These are phyloP conservation scores for Laspeyria flexula DNA, from an alignment of 2,888 invertebrate genomes.

Conservation along the genomic window DNA sequence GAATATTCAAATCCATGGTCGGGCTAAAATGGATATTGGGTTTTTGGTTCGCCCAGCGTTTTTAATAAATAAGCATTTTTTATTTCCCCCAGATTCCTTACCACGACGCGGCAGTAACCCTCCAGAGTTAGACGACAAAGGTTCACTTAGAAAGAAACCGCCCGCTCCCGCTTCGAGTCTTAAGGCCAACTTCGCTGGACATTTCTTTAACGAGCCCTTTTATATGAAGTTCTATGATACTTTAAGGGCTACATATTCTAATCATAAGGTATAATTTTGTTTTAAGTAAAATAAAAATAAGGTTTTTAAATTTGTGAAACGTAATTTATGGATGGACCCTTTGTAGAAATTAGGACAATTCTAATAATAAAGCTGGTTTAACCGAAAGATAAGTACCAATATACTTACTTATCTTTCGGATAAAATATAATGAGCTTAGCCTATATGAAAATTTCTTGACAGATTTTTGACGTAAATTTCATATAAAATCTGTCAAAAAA, in stretches of 20 bases:
- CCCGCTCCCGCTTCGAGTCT: constrained; percentile 61
- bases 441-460: no score
- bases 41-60: no score
- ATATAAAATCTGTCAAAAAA: no score
- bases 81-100: constrained; percentile 53
- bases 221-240: constrained; percentile 95
- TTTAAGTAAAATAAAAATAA: neutral
- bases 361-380: no score
- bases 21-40: no score
- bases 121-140: constrained; percentile 70
- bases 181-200: constrained; percentile 83
- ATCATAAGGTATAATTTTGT: constrained; percentile 91
- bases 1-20: no score
- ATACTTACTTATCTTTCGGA: no score
- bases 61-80: neutral
- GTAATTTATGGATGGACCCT: no score
- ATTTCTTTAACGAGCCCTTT: constrained; percentile 90
- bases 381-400: no score
- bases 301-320: neutral
- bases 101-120: constrained; percentile 61
- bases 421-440: no score
- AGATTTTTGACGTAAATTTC: no score
- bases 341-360: no score
- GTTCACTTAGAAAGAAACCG: constrained; percentile 64
- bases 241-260: constrained; percentile 92